Percentiles rank a stretch among this genome's conserved stretches.
Evolutionary conservation across 2,797 vertebrate genomes (phyloP).

Genomic region (Cyclopterus lumpus): DNA sequence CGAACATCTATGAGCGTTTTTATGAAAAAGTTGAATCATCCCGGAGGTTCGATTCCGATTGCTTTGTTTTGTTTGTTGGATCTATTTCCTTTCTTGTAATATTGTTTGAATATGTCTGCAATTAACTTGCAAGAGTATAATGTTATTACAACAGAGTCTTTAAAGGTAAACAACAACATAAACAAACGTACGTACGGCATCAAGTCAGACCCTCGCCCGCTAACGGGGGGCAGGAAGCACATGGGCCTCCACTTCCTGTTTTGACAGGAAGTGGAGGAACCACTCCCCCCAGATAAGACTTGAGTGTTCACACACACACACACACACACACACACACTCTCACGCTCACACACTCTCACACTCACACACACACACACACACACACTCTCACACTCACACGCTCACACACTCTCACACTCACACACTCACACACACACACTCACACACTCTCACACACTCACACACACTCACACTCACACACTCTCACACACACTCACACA

Average conservation of each 20-base stretch:
- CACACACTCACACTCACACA: too few relatives aligned
- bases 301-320: too few relatives aligned
- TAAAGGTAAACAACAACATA: not conserved
- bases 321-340: too few relatives aligned
- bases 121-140: not conserved
- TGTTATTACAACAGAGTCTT: not conserved
- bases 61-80: not conserved
- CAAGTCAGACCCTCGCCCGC: conserved; percentile 85
- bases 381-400: too few relatives aligned
- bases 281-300: conserved; percentile 40
- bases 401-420: too few relatives aligned
- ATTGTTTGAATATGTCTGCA: too few relatives aligned
- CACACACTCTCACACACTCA: too few relatives aligned
- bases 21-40: not conserved
- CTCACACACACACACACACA: too few relatives aligned
- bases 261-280: conserved; percentile 93
- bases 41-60: not conserved
- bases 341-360: too few relatives aligned
- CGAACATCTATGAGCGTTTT: too few relatives aligned
- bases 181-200: not conserved
- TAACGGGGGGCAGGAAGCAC: conserved; percentile 92
- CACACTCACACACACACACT: too few relatives aligned
- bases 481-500: too few relatives aligned
- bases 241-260: conserved; percentile 97
- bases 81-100: not conserved